Base-by-base conservation (phyloP, 92 coral and sea anemone species). In the Zoanthus solanderi region DNA sequence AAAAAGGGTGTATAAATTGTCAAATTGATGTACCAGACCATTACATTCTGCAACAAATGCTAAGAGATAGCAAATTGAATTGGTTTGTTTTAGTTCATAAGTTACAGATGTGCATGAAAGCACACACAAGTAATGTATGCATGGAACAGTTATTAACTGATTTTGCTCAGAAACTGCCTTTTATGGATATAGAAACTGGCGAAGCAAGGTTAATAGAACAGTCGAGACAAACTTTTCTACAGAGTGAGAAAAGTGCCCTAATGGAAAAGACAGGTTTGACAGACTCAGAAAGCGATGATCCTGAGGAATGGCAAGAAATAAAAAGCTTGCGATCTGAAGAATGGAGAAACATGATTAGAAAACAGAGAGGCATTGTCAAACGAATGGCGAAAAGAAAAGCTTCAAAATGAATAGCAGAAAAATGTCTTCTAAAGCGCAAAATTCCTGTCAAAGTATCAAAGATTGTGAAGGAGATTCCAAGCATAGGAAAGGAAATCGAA, bases 401-500 rank as follows among this genome's bases (percentile, higher is more conserved):
- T 78, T 73, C 73, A 76, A 89, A 79, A 61, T 61, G 16, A 61
- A 61, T 89, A 67, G 79, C 90, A 53, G 57, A 75, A 9, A 89
- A 42, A 58, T 89, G 83, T 72, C 81, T 89, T 28, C 90, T 89
- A 61, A 84, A 85, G 72, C 74, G 90, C 34, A 84, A 85, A 81
- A 46, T 84, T 56, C 92, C 90, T 47, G 71, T 79, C 60, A 67
- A 71, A 79, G 90, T 89, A 15, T 81, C 89, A 34, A 79, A 84
- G 37, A 58, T 91, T 83, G 66, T 83, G 72, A 88, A 88, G 89
- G 63, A 88, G 82, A 72, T 53, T 73, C 92, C 89, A 66, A 82
- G 74, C 86, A 92, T 86, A 45, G 95, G 92, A 53, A 86, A 90
- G 71, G 93, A 92, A 37, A 84, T 87, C 15, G 95, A 92, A 87